Conservation (phyloP, 2,888 invertebrate genomes). For the Dasysyrphus albostriatus region DNA sequence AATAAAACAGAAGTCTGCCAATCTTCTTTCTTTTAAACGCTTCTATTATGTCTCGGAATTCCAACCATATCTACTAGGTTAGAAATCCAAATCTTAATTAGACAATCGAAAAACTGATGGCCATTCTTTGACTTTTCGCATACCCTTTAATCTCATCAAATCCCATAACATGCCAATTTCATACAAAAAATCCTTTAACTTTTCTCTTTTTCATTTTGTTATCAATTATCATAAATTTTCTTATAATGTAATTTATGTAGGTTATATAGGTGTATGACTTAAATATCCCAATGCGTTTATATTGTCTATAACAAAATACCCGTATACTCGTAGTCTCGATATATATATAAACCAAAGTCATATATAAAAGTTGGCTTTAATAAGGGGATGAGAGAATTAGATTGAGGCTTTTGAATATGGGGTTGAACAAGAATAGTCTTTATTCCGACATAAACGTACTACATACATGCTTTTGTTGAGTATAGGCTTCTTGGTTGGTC, state of each 20-base stretch:
- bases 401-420: background rate
- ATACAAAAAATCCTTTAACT: background rate
- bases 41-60: background rate
- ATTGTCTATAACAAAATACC: background rate
- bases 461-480: background rate
- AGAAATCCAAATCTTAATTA: background rate
- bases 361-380: background rate
- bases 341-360: background rate
- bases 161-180: background rate
- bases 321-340: background rate
- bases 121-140: background rate
- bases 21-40: background rate
- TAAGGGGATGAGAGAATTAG: background rate
- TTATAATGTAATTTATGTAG: background rate
- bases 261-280: background rate
- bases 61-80: background rate
- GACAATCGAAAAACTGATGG: background rate
- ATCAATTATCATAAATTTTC: conserved; percentile 24
- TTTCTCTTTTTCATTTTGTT: background rate
- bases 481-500: background rate
- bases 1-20: too few species aligned
- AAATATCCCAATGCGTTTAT: conserved; percentile 1
- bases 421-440: background rate
- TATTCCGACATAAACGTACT: too few species aligned
- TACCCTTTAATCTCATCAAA: background rate